Evolutionary conservation across 64 coral and sea anemone genomes (phyloP).

Genomic region (Pocillopora damicornis): DNA sequence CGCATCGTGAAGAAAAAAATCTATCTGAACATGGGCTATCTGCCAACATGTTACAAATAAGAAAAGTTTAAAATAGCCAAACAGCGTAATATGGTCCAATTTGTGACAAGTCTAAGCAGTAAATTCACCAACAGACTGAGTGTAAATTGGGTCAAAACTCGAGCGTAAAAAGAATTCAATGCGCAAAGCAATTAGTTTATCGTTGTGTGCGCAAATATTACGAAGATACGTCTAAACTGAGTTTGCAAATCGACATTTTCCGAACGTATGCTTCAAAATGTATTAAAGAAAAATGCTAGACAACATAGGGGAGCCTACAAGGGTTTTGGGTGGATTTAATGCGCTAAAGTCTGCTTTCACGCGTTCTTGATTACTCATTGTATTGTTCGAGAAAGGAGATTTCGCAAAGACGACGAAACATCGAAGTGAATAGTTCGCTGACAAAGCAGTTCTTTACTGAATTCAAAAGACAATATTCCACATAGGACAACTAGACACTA

Average conservation of each 20-base stretch:
- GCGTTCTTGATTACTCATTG: not conserved
- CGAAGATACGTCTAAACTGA: not conserved
- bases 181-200: not conserved
- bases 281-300: not conserved
- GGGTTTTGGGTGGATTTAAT: not conserved
- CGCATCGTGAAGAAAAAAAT: too few species aligned
- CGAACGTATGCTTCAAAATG: too few species aligned
- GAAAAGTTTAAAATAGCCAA: not conserved
- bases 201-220: constrained; percentile 1
- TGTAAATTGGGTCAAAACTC: not conserved
- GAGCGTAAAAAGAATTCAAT: not conserved
- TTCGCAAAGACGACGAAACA: not conserved
- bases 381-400: not conserved
- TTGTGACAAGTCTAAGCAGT: not conserved
- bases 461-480: not conserved
- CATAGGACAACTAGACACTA: not conserved
- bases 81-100: not conserved
- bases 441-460: not conserved
- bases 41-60: not conserved
- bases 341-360: not conserved
- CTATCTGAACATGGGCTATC: not conserved
- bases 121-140: not conserved
- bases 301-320: not conserved
- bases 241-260: not conserved
- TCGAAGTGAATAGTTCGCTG: not conserved